Evolutionary conservation across 2,797 vertebrate genomes (phyloP), one percentile per base, ranked within the genome.

Genomic region (Vultur gryphus): DNA sequence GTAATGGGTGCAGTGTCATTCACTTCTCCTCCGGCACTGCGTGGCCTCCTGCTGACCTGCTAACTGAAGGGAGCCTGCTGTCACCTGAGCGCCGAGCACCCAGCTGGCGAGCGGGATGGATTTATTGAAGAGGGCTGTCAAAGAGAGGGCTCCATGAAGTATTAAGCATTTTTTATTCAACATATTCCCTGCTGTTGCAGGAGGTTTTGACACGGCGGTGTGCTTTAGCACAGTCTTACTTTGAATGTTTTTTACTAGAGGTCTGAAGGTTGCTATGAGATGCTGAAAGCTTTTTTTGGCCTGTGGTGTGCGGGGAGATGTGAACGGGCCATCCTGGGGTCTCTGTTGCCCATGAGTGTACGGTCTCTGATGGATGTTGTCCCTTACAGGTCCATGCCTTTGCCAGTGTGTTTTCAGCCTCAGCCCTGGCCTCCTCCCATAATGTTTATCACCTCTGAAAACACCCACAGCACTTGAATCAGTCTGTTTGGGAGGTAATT

Each of bases 401-500:
- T 70, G 31, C 48, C 44, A 21, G 23, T 20, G 28, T 51, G 35
- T 78, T 91, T 81, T 79, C 82, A 90, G 73, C 35, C 72, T 52
- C 35, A 67, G 55, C 48, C 26, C 43, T 15, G 13, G 57, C 41
- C 87, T 96, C 82, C 76, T 93, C 77, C 84, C 48, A 26, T 72
- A 84, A n/a, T 46, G 76, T 96, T 96, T 96, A 96, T 95, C 93
- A 70, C 77, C 75, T 92, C 75, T 89, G 67, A 67, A 96, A 95
- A 94, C 82, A 83, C 73, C 71, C 77, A 89, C 72, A 59, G 57
- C 48, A 65, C 92, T 96, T 97, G 87, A 95, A 91, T 85, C 78
- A 71, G 75, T 75, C 49, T 85, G 48, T 83, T 95, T 95, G 75
- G 49, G 54, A 93, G 90, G 78, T 96, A 95, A 95, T 75, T 93